phyloP scores from a whole-genome alignment of 2,888 invertebrate species.

The Neuroscelio doddi region DNA sequence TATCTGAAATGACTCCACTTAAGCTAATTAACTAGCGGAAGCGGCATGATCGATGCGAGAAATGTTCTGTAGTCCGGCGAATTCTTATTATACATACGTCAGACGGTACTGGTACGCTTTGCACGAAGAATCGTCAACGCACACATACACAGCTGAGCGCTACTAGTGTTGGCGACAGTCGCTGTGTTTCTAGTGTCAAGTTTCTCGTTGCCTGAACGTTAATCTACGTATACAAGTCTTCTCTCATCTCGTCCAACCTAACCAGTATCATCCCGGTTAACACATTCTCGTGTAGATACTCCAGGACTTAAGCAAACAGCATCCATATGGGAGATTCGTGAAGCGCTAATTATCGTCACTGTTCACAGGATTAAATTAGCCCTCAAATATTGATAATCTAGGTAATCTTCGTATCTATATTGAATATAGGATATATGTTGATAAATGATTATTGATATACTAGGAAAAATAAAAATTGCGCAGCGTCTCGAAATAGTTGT shows the following conservation, averaged over 20 bases:
- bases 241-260: neutral
- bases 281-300: constrained; percentile 2
- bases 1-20: neutral
- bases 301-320: neutral
- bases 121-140: neutral
- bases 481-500: no score
- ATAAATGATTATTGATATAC: no score
- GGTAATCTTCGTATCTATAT: neutral
- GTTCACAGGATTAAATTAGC: neutral
- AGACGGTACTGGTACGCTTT: neutral
- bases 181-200: constrained; percentile 2
- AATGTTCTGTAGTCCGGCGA: no score
- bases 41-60: no score
- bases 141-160: no score
- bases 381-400: neutral
- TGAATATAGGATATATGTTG: neutral
- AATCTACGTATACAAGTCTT: constrained; percentile 4
- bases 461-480: no score
- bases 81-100: neutral
- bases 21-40: neutral
- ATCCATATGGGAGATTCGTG: constrained; percentile 1
- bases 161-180: neutral
- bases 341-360: neutral
- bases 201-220: constrained; percentile 6
- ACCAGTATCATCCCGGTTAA: neutral